Conservation (phyloP, 2,888 invertebrate genomes). For the Yponomeuta malinellus region DNA sequence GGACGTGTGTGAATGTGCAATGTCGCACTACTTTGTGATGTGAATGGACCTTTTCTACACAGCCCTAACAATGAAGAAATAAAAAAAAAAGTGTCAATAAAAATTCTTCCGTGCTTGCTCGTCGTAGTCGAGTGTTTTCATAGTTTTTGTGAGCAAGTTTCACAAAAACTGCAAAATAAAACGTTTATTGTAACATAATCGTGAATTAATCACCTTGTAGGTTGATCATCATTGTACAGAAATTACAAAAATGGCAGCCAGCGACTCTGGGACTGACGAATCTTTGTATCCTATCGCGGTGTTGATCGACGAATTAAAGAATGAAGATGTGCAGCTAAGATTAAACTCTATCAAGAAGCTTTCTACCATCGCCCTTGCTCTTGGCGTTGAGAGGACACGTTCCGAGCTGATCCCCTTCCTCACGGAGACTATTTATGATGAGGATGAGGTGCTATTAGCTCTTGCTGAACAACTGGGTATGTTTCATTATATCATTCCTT, state of each 20-base stretch:
- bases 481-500: conserved; percentile 18
- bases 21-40: too few species aligned
- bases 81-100: background rate
- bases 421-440: conserved; percentile 99
- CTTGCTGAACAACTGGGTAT: conserved; percentile 98
- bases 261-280: conserved; percentile 91
- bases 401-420: conserved; percentile 98
- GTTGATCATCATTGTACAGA: background rate
- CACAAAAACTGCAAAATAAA: background rate
- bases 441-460: conserved; percentile 98
- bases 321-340: conserved; percentile 98
- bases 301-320: conserved; percentile 98
- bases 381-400: conserved; percentile 96
- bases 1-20: too few species aligned
- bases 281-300: conserved; percentile 99
- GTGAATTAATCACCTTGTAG: background rate
- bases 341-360: conserved; percentile 99
- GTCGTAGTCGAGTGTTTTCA: background rate
- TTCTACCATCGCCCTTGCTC: conserved; percentile 98
- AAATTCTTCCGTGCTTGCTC: background rate
- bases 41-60: too few species aligned
- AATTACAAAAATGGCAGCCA: conserved; percentile 59
- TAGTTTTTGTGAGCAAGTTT: background rate
- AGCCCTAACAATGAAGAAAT: background rate
- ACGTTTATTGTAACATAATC: background rate